Base-by-base conservation (phyloP, 2,797 vertebrate species). In the Lithobates sylvaticus region DNA sequence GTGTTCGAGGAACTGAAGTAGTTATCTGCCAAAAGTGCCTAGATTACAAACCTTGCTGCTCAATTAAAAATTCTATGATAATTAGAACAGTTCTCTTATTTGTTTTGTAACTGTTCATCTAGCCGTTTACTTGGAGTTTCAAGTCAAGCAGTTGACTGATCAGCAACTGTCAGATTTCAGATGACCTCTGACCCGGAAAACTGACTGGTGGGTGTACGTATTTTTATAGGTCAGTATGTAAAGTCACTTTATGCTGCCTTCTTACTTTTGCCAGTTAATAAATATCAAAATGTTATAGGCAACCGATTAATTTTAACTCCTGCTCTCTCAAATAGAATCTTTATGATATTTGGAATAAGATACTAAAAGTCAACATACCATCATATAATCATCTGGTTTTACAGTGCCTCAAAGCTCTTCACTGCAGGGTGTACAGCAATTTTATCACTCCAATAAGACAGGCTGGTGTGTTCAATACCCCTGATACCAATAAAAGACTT, bases 401-500 rank as follows among this genome's bases (percentile, higher is more conserved):
- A 61, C 27, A 27, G 29, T 73, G 34, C 36, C 36, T 15, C 27
- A 42, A 16, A 21, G 7, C 34, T 69, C n/a, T 61, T 21, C 50
- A 21, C 54, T 61, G 54, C 8, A 61, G 5, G 21, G 54, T 23
- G 7, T 71, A 44, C 64, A 69, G 36, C 42, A 36, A 50, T 72
- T 42, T 71, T 73, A 79, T 85, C 39, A 29, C 69, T 67, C 15
- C 34, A 65, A 67, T 47, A 85, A 80, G 77, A 58, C 70, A 65
- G 64, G 47, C 67, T 61, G 83, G 29, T 2, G 74, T 15, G 72
- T 79, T 79, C 36, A 47, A 64, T 84, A 72, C 77, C 78, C 78
- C 2, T 23, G 58, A 81, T 69, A 81, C 23, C 78, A 76, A 86
- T 76, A 76, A 86, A 80, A 44, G 32, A 5, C 29, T 68, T 85